Percentiles rank a stretch among this genome's conserved stretches.
These are phyloP conservation scores for Nezara viridula DNA, from an alignment of 2,888 invertebrate genomes.

Conservation along the genomic window DNA sequence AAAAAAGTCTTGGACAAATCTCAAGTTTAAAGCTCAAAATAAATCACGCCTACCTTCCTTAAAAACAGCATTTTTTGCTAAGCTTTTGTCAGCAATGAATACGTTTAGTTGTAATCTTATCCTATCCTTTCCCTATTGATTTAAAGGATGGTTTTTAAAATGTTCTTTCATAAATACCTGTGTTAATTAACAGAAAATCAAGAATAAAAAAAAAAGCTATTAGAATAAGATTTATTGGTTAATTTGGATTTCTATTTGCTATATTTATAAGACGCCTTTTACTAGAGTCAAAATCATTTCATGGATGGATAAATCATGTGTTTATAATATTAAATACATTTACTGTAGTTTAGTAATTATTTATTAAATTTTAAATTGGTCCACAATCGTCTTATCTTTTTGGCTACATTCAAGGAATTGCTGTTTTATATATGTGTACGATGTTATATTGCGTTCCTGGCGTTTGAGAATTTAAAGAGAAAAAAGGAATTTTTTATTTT, in stretches of 20 bases:
- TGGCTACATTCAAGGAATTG: too few species aligned
- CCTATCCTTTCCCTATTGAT: background rate
- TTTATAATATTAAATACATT: too few species aligned
- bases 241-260: background rate
- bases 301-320: too few species aligned
- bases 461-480: too few species aligned
- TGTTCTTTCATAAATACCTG: background rate
- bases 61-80: conserved; percentile 18
- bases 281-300: too few species aligned
- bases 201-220: background rate
- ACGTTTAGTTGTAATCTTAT: background rate
- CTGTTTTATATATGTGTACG: too few species aligned
- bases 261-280: background rate
- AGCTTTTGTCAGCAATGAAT: background rate
- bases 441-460: too few species aligned
- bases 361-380: too few species aligned
- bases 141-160: background rate
- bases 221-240: background rate
- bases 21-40: conserved; percentile 32
- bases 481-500: too few species aligned
- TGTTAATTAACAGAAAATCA: background rate
- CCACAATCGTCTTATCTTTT: too few species aligned
- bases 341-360: too few species aligned
- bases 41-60: conserved; percentile 23
- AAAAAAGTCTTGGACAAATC: background rate